Evolutionary conservation across 2,797 vertebrate genomes (phyloP), one percentile per base, ranked within the genome.

Genomic region (Coluber constrictor): DNA sequence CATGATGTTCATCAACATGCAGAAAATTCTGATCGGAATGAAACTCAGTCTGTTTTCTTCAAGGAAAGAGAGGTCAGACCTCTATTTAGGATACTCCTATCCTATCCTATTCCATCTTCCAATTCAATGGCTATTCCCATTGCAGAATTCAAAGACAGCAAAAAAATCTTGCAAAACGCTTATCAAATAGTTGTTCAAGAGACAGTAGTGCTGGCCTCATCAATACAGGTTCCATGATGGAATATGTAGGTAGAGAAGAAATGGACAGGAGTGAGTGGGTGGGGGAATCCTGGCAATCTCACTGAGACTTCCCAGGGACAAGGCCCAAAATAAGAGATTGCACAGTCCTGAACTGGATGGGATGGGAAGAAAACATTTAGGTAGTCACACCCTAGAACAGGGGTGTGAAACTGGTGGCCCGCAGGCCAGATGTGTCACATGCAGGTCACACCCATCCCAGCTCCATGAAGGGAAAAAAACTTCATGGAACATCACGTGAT

Each of bases 401-500:
- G 0, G 54, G 11, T 55, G 0, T 55, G 11, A 55, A 55, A 12
- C 54, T 55, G 54, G 54, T 55, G 54, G 54, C 11, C 54, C 11
- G 3, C 11, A 12, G 10, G 54, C 54, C 2, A 0, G 54, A 55
- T 55, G 11, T 3, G 2, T 11, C 10, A 2, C 10, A 2, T 12
- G 54, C 54, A 56, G 55, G 13, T 0, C 55, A 56, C 10, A 13
- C 12, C 55, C 55, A 56, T 1, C 55, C 55, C 13, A 56, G 13
- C 12, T 56, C 55, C 3, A 3, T 56, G 13, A 56, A 56, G 13
- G 55, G 3, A 13, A 1, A 56, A 55, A 56, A 56, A 56, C 55
- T 15, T 56, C 13, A 56, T 56, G 55, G 15, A 56, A 15, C 55
- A 56, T 56, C 55, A 56, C 0, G 3, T 56, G 55, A 56, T 1